Percentiles rank a stretch among this genome's conserved stretches.
phyloP scores from a whole-genome alignment of 2,797 vertebrate genomes.

The Discoglossus pictus region DNA sequence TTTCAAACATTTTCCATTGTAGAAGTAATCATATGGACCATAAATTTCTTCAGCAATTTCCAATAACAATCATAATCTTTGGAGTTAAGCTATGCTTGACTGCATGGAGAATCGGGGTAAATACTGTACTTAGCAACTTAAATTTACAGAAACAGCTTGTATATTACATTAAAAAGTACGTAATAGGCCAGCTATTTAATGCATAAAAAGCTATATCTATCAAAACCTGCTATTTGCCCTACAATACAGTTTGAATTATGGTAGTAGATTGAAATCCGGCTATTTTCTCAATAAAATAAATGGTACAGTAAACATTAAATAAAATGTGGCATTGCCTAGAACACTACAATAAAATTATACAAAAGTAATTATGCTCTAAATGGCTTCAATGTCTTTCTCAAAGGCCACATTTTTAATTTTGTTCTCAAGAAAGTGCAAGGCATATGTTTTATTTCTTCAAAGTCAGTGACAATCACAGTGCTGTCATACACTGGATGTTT shows the following conservation, averaged over 20 bases:
- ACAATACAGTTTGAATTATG: background rate
- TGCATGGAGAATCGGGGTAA: constrained; percentile 51
- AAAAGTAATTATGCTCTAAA: background rate
- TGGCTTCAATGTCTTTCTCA: too few relatives aligned
- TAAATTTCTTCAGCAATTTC: constrained; percentile 60
- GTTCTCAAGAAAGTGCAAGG: too few relatives aligned
- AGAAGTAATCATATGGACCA: constrained; percentile 61
- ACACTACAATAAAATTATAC: constrained; percentile 12
- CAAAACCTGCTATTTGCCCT: constrained; percentile 2
- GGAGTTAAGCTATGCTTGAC: constrained; percentile 53
- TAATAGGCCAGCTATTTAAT: constrained; percentile 20
- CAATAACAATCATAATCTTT: constrained; percentile 58
- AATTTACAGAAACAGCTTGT: constrained; percentile 27
- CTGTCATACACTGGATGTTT: too few relatives aligned
- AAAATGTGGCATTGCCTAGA: background rate
- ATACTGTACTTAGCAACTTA: constrained; percentile 41
- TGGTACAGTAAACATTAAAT: constrained; percentile 1
- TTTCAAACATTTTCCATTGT: constrained; percentile 52
- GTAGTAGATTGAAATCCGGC: background rate
- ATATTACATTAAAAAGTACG: constrained; percentile 18
- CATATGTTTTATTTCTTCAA: too few relatives aligned
- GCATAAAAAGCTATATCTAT: constrained; percentile 26
- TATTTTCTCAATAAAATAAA: constrained; percentile 21
- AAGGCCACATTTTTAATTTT: too few relatives aligned
- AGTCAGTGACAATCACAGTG: too few relatives aligned